Base-by-base conservation (phyloP, 2,113 vertebrate genomes). In the Carassius auratus region DNA sequence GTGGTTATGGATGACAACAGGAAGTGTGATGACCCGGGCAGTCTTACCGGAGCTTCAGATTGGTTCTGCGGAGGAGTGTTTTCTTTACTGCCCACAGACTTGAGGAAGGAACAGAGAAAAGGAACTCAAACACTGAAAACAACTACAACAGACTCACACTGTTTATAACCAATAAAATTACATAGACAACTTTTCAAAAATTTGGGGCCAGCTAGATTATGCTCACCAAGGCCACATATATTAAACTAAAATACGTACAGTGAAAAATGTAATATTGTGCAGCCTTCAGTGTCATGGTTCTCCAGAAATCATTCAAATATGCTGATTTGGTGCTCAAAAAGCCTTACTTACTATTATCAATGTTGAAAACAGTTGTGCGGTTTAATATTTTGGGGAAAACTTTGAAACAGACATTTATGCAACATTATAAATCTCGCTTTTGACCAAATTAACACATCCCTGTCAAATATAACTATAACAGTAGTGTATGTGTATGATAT, bases 1-100 rank as follows among this genome's bases (percentile, higher is more conserved):
- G 87, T 91, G 21, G 89, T 87, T 21, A 93, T 89, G 0, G 95
- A 94, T 17, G 93, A 94, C n/a, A 90, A 57, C 3, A 71, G 73
- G 42, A 42, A 87, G 38, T 76, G 71, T 19, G 88, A 68, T 30
- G 87, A 83, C 74, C 87, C 89, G 12, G 80, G 48, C 88, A 85
- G 68, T 19, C 8, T 74, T 8, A 62, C 6, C 1, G 84, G 19
- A 4, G 83, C 77, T 1, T 84, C 93, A 59, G 87, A 88, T 59
- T 69, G 91, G 69, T 45, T 5, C 0, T 69, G 48, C 45, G 91
- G 90, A 62, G 90, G 84, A 61, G 9, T 83, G 61, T 90, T 88
- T 87, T 94, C 92, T 66, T 93, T 93, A 86, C 69, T 88, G n/a
- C 74, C 86, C 23, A 30, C 61, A 71, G 36, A 52, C 91, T 93